Evolutionary conservation across 1,140 invertebrate genomes (phyloP), one percentile per base, ranked within the genome.

Genomic region (Cherax quadricarinatus): DNA sequence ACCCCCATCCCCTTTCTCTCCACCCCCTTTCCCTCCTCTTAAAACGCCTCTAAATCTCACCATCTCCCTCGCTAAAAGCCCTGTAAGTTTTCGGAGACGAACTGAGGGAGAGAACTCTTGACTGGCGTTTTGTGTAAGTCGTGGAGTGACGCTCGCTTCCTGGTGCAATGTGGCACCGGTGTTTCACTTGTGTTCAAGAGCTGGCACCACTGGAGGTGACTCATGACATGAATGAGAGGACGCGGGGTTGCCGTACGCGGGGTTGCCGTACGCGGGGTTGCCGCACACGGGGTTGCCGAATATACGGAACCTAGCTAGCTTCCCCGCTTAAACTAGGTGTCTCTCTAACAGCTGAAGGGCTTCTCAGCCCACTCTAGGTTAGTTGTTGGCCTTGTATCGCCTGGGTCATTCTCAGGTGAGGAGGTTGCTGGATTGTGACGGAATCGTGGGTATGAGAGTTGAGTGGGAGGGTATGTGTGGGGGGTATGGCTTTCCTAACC

Each of bases 211-310:
- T 57, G 85, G 21, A 60, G 57, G 86, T 87, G 86, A 87, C 21
- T 87, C 86, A 87, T 87, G 21, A 73, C 73, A 87, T 87, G 86
- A 87, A 87, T 87, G 86, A 87, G 86, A 70, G 86, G 75, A 51
- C 70, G 75, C 86, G 57, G 51, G 73, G 86, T 87, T 87, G 86
- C 86, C 86, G 79, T 57, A 57, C 51, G 75, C 86, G 57, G 51
- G 73, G 86, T 87, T 87, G 86, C 86, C 86, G 79, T 57, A 57
- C 51, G 75, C 86, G 24, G 51, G 73, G 86, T 87, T 87, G 86
- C 86, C 86, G 79, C 24, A 57, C 51, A 53, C 86, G 57, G 51
- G 73, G 86, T 87, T 87, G 86, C 86, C 86, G 79, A 41, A 41
- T 41, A 41, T 41, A 41, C 30, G 30, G 30, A 41, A 41, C 30